Conservation (phyloP, 2,888 invertebrate species). For the Zhengitettix transpicula region DNA sequence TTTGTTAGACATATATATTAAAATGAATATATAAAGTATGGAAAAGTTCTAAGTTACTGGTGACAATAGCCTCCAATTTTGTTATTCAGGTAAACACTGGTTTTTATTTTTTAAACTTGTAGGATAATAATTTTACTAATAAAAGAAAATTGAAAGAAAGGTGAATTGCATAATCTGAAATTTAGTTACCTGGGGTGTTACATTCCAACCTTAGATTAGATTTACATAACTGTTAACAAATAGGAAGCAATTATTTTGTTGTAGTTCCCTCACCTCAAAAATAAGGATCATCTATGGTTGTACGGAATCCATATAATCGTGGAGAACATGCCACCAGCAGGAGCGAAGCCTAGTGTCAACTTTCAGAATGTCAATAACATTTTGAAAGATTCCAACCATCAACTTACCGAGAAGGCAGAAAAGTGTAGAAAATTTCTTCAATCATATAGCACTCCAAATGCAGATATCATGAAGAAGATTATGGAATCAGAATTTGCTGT, state of each 20-base stretch:
- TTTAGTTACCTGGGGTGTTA: too few species aligned
- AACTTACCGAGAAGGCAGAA: conserved; percentile 17
- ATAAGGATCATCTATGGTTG: conserved; percentile 24
- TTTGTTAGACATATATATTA: too few species aligned
- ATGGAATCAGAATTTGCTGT: conserved; percentile 14
- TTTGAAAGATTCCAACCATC: conserved; percentile 15
- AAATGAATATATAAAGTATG: too few species aligned
- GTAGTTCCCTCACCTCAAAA: conserved; percentile 15
- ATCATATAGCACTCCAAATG: conserved; percentile 13
- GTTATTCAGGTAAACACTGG: too few species aligned
- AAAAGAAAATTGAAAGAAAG: too few species aligned
- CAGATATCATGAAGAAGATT: conserved; percentile 14
- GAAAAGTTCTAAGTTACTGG: too few species aligned
- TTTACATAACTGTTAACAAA: too few species aligned
- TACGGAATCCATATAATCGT: conserved; percentile 25
- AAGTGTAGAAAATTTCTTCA: conserved; percentile 17
- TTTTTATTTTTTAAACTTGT: too few species aligned
- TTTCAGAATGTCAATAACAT: conserved; percentile 16
- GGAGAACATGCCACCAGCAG: conserved; percentile 10
- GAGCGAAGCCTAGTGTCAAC: conserved; percentile 11
- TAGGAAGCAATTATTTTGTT: not conserved
- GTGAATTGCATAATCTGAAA: too few species aligned
- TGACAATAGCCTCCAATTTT: too few species aligned
- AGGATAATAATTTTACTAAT: too few species aligned
- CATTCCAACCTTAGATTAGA: too few species aligned